Conservation (phyloP, 2,888 invertebrate species). For the Neria commutata region DNA sequence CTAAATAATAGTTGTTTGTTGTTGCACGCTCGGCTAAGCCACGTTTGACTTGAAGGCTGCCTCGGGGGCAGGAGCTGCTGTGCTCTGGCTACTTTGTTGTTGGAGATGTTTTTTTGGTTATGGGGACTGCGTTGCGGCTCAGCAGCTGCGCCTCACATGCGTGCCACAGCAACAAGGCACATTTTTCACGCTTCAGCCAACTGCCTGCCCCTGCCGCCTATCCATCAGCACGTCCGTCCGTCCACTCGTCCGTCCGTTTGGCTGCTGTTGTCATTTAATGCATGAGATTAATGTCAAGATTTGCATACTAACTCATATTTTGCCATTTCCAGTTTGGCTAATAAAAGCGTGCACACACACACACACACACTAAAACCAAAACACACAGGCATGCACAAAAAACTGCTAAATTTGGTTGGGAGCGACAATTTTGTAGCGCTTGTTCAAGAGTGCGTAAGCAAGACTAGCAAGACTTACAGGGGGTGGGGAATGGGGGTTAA, state of each 20-base stretch:
- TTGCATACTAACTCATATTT: slow-evolving; percentile 43
- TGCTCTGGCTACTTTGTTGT: slow-evolving; percentile 12
- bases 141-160: slow-evolving; percentile 27
- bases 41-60: no score
- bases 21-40: slow-evolving; percentile 41
- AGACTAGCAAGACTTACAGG: no score
- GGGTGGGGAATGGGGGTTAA: no score
- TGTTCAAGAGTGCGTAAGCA: no score
- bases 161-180: slow-evolving; percentile 31
- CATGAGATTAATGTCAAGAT: slow-evolving; percentile 52
- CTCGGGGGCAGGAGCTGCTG: no score
- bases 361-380: neutral
- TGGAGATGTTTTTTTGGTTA: slow-evolving; percentile 9
- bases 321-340: slow-evolving; percentile 29
- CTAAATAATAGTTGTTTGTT: no score
- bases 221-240: neutral
- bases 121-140: slow-evolving; percentile 20
- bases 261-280: slow-evolving; percentile 30
- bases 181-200: slow-evolving; percentile 47
- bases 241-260: neutral
- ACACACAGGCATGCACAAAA: no score
- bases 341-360: slow-evolving; percentile 9
- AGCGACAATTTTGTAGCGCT: neutral
- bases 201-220: neutral
- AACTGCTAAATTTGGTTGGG: slow-evolving; percentile 33